Evolutionary conservation across 2,888 invertebrate species (phyloP), one percentile per base, ranked within the genome.

Genomic region (Coenonympha glycerion): DNA sequence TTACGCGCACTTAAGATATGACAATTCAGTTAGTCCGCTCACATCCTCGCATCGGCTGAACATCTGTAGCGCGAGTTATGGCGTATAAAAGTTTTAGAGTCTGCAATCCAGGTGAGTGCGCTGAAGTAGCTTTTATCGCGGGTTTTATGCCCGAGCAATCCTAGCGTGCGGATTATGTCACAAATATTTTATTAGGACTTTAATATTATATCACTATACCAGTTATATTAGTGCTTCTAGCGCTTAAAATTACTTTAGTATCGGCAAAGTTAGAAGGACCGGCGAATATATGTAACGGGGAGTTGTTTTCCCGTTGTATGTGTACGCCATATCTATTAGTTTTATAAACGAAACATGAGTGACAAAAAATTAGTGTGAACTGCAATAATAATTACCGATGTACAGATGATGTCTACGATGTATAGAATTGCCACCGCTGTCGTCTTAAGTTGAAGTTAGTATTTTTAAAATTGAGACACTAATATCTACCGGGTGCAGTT

Each of bases 1-100:
- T 28, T 18, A 41, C 30, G 21, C n/a, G 44, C 41, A 41, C 26
- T 28, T 44, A 31, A 44, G 44, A 44, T 44, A 33, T 44, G 31
- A 44, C 44, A 44, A 42, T 42, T 42, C 31, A 26, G 42, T 42
- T 31, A 31, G n/a, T 2, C 18, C 15, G 9, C 41, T 18, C 5
- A 5, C 13, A 2, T 31, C 44, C 22, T 13, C 44, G 8, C 44
- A 13, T 13, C 22, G 11, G 5, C 44, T 31, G 31, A 33, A 44
- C 44, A 28, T 41, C 41, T 28, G 41, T n/a, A 15, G 24, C 18
- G 26, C 28, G 11, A 28, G 28, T 41, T 28, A 41, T 41, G 19
- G 28, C 41, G 3, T 19, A 30, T 41, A 41, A 41, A 41, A 41
- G 41, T 28, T 41, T 41, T 18, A 41, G 26, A 18, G 19, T 8